Percentiles rank a stretch among this genome's conserved stretches.
phyloP scores from a whole-genome alignment of 2,113 vertebrate genomes.

The Myotis yumanensis region DNA sequence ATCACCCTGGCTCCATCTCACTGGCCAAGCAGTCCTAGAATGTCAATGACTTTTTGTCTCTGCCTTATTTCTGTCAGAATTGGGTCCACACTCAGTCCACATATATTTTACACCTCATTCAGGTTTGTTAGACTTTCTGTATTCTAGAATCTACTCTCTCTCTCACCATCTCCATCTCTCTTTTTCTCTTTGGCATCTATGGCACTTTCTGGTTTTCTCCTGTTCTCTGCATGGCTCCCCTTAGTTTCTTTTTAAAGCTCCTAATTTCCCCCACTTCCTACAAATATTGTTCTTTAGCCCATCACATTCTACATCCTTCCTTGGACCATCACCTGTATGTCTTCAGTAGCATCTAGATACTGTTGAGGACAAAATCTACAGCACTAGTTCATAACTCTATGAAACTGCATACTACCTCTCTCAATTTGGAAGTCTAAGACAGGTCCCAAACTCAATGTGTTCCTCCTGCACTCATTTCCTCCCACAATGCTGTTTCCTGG shows the following conservation, averaged over 20 bases:
- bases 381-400: not conserved
- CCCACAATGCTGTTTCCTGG: accelerated
- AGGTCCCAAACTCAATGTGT: not conserved
- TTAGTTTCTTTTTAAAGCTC: not conserved
- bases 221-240: not conserved
- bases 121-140: not conserved
- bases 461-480: not conserved
- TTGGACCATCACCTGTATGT: not conserved
- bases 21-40: not conserved
- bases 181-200: not conserved
- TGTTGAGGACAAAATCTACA: not conserved
- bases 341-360: not conserved
- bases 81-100: not conserved
- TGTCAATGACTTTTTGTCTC: not conserved
- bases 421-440: not conserved
- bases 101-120: not conserved
- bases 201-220: not conserved
- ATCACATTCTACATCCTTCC: not conserved
- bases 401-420: not conserved
- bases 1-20: not conserved
- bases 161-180: not conserved
- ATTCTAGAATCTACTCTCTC: not conserved
- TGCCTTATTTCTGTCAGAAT: not conserved
- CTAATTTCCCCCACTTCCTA: not conserved
- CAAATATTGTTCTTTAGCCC: not conserved